Conservation (phyloP, 2,888 invertebrate genomes). For the Melanargia galathea region DNA sequence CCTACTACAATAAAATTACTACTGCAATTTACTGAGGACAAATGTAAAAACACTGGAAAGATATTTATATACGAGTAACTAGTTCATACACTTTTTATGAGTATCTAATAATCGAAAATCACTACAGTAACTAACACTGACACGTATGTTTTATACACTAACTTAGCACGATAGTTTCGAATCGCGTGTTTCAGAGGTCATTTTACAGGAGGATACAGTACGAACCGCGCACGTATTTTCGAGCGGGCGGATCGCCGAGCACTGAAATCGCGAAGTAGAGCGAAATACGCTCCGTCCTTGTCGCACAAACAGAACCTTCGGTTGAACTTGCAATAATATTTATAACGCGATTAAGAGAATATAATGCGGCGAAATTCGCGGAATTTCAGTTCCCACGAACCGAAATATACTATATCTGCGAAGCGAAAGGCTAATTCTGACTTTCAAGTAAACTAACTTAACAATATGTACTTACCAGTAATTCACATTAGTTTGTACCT, state of each 20-base stretch:
- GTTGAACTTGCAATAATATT: constrained; percentile 41
- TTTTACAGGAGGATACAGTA: constrained; percentile 20
- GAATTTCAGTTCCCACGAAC: constrained; percentile 6
- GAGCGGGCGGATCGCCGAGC: constrained; percentile 33
- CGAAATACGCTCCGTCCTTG: constrained; percentile 41
- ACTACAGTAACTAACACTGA: constrained; percentile 29
- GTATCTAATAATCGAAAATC: constrained; percentile 7
- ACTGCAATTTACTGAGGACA: background rate
- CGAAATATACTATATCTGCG: background rate
- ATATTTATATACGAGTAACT: background rate
- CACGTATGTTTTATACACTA: constrained; percentile 20
- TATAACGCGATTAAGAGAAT: constrained; percentile 38
- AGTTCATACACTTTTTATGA: background rate
- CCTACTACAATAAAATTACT: background rate
- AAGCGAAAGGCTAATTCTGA: background rate
- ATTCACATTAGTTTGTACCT: too few species aligned
- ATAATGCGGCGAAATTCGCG: constrained; percentile 31
- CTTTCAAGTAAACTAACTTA: background rate
- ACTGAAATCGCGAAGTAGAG: constrained; percentile 41
- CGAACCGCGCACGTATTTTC: constrained; percentile 26
- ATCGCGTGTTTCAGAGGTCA: constrained; percentile 20
- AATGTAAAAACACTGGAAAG: constrained; percentile 15
- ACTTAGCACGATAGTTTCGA: constrained; percentile 22
- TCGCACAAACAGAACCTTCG: constrained; percentile 42
- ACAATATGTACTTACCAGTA: too few species aligned